Percentiles rank a stretch among this genome's conserved stretches.
Conservation (phyloP, 1,140 invertebrate species). For the Cotesia chilonis region DNA sequence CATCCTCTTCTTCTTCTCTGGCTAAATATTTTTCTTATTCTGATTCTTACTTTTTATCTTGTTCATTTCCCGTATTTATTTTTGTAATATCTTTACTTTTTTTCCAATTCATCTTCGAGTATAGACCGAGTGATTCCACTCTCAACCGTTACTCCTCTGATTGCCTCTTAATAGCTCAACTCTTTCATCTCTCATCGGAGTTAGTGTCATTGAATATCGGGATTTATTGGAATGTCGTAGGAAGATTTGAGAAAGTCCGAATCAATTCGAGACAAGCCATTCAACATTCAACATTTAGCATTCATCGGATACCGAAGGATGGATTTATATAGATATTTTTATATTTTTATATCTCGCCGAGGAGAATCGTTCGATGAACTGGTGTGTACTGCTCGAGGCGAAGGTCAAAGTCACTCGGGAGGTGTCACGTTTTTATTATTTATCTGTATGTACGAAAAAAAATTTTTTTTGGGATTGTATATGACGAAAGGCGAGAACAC, state of each 20-base stretch:
- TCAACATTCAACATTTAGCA: no score
- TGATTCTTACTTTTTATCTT: slow-evolving; percentile 30
- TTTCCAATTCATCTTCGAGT: slow-evolving; percentile 24
- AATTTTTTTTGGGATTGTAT: background rate
- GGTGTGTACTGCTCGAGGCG: slow-evolving; percentile 12
- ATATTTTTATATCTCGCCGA: slow-evolving; percentile 2
- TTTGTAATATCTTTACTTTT: slow-evolving; percentile 28
- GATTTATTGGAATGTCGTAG: slow-evolving; percentile 28
- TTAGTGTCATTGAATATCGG: slow-evolving; percentile 21
- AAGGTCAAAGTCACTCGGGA: slow-evolving; percentile 40
- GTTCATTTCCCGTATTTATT: slow-evolving; percentile 18
- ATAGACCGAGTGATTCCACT: slow-evolving; percentile 18
- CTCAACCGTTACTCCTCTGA: slow-evolving; percentile 34
- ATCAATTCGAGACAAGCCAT: slow-evolving; percentile 5
- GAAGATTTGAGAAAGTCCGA: slow-evolving; percentile 6
- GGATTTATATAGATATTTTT: background rate
- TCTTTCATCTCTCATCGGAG: slow-evolving; percentile 19
- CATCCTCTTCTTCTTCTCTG: slow-evolving; percentile 30
- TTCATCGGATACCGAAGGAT: no score
- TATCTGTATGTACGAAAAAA: slow-evolving; percentile 36
- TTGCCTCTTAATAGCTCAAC: slow-evolving; percentile 33
- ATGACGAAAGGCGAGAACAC: no score
- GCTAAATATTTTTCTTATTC: slow-evolving; percentile 33
- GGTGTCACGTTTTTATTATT: slow-evolving; percentile 37
- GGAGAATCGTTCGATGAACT: slow-evolving; percentile 24